Conservation (phyloP, 2,113 vertebrate genomes). For the Microtus pennsylvanicus region DNA sequence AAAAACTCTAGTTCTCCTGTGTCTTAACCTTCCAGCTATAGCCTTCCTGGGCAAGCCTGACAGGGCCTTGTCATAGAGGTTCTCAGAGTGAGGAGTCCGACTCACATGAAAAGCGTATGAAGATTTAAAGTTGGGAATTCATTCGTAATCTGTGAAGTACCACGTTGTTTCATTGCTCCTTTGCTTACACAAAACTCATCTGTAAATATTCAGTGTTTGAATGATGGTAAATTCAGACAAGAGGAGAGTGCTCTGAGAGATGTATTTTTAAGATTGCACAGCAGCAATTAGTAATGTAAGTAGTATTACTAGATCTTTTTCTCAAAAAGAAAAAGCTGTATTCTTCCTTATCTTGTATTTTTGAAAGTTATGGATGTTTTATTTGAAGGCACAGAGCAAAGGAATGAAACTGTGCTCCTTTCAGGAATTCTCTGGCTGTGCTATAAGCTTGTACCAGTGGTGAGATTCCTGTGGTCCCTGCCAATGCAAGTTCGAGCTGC, state of each 20-base stretch:
- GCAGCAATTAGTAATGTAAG: slow-evolving; percentile 31
- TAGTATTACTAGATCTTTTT: neutral
- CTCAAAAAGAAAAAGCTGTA: slow-evolving; percentile 7
- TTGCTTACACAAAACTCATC: slow-evolving; percentile 40
- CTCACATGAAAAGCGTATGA: slow-evolving; percentile 29
- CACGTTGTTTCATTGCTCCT: slow-evolving; percentile 19
- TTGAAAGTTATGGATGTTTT: slow-evolving; percentile 49
- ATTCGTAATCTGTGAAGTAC: slow-evolving; percentile 15
- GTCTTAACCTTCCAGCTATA: neutral
- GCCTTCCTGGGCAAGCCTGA: neutral
- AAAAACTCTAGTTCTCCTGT: neutral
- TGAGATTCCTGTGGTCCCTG: neutral
- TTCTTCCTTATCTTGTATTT: slow-evolving; percentile 47
- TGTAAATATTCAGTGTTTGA: slow-evolving; percentile 28
- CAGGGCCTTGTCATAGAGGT: neutral
- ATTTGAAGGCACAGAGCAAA: slow-evolving; percentile 24
- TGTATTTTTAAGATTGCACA: slow-evolving; percentile 47
- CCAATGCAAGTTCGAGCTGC: neutral
- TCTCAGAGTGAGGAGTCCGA: slow-evolving; percentile 1
- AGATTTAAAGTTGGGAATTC: slow-evolving; percentile 48
- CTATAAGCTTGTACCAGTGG: neutral
- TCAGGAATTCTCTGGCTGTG: neutral
- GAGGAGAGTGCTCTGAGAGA: neutral
- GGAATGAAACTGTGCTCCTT: neutral
- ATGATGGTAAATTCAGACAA: slow-evolving; percentile 40